phyloP scores from a whole-genome alignment of 2,888 invertebrate species.

The Dynastes hyllus region DNA sequence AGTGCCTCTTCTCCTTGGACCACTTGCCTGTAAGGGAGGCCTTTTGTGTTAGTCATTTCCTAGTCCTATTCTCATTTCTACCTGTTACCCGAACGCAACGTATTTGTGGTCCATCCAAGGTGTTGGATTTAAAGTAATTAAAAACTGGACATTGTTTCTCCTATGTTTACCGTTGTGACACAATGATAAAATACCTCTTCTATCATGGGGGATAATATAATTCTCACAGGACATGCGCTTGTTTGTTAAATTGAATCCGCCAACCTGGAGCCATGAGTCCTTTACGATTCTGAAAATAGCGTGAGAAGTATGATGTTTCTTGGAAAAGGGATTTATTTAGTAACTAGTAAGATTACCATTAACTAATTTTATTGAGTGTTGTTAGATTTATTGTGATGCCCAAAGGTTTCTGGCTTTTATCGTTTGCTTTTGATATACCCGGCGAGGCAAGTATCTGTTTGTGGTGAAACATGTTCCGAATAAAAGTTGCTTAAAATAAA shows the following conservation, averaged over 20 bases:
- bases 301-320: background rate
- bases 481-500: too few species aligned
- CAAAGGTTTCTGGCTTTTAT: too few species aligned
- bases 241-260: conserved; percentile 72
- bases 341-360: too few species aligned
- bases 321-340: too few species aligned
- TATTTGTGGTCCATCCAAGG: conserved; percentile 83
- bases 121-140: conserved; percentile 78
- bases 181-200: conserved; percentile 82
- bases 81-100: conserved; percentile 80
- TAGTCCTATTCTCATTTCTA: too few species aligned
- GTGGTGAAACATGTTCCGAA: too few species aligned
- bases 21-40: conserved; percentile 72
- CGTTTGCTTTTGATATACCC: too few species aligned
- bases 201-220: conserved; percentile 78
- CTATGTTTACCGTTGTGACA: conserved; percentile 79
- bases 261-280: conserved; percentile 83
- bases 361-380: too few species aligned
- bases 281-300: conserved; percentile 74
- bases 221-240: conserved; percentile 77
- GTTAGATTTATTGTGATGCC: too few species aligned
- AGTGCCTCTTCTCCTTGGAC: conserved; percentile 79
- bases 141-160: conserved; percentile 82
- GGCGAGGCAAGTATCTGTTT: too few species aligned
- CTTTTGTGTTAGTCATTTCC: too few species aligned